A percentile compares a stretch with the other conserved stretches of the same genome.
phyloP scores from a whole-genome alignment of 2,113 vertebrate species.

The Notarius lentiginosus region DNA sequence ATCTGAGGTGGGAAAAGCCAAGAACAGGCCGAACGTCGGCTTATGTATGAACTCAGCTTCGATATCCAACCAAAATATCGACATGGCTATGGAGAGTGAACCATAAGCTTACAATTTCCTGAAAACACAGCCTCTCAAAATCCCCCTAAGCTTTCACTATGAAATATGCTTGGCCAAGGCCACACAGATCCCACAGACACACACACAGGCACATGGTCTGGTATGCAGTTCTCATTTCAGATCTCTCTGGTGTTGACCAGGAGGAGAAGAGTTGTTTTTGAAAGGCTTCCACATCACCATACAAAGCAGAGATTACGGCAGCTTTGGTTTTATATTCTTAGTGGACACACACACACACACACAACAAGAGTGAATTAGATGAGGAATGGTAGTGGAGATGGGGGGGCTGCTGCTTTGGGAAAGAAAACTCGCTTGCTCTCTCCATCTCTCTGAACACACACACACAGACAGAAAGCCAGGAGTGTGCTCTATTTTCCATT shows the following conservation, averaged over 20 bases:
- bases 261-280: constrained; percentile 21
- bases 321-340: constrained; percentile 38
- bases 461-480: constrained; percentile 21
- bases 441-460: neutral
- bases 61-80: constrained; percentile 40
- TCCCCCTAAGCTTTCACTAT: constrained; percentile 44
- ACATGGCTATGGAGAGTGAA: constrained; percentile 23
- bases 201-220: constrained; percentile 17
- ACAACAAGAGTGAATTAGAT: constrained; percentile 11
- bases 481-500: constrained; percentile 56
- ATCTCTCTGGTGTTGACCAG: constrained; percentile 3
- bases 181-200: constrained; percentile 15
- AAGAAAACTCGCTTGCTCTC: constrained; percentile 17
- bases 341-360: constrained; percentile 4
- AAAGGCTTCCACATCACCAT: constrained; percentile 34
- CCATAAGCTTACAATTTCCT: constrained; percentile 51
- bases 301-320: constrained; percentile 34
- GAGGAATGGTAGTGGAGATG: neutral
- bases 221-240: constrained; percentile 9
- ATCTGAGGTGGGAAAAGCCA: constrained; percentile 24
- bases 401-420: constrained; percentile 19
- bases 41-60: constrained; percentile 28
- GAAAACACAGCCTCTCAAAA: constrained; percentile 43
- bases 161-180: constrained; percentile 30
- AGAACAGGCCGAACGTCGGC: constrained; percentile 11